Evolutionary conservation across 2,888 invertebrate species (phyloP), one percentile per base, ranked within the genome.

Genomic region (Syritta pipiens): DNA sequence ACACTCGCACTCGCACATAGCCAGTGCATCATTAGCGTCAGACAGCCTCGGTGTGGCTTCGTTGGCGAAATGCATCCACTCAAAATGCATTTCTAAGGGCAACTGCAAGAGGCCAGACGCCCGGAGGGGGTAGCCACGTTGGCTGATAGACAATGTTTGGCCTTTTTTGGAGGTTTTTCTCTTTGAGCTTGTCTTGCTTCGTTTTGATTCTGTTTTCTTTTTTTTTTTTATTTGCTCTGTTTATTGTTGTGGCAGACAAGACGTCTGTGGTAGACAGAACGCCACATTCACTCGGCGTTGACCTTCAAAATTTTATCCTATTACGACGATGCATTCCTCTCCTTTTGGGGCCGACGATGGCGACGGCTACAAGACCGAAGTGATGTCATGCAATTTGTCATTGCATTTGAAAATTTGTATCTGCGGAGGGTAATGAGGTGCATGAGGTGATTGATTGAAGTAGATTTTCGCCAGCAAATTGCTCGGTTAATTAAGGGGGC

Each of bases 71-170:
- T 79, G 79, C 79, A 79, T 79, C 57, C 62, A 53, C 35, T 10
- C 46, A 10, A 67, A 74, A 53, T 79, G 79, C 79, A 79, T 67
- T 72, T 74, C 62, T 74, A 55, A 77, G 65, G 44, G 71, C 55
- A 53, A 55, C 40, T 68, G 44, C 59, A 74, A 35, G 44, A 63
- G 42, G 22, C 20, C 72, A 71, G 60, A 68, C 68, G 26, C 46
- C 53, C 55, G 53, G 42, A 30, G 32, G 1, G 22, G 12, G 10
- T 20, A 49, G 17, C 46, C 40, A 76, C 42, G 40, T 48, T 24
- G 14, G 17, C 7, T 30, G 35, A 68, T 57, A 59, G 49, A 48
- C 28, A 51, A 22, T 67, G 20, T 67, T 68, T 67, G 60, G 49
- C 37, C 44, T 72, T 74, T 71, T 74, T 74, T 49, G 51, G 59